Evolutionary conservation across 2,888 invertebrate species (phyloP), one percentile per base, ranked within the genome.

Genomic region (Phymatocera aterrima): DNA sequence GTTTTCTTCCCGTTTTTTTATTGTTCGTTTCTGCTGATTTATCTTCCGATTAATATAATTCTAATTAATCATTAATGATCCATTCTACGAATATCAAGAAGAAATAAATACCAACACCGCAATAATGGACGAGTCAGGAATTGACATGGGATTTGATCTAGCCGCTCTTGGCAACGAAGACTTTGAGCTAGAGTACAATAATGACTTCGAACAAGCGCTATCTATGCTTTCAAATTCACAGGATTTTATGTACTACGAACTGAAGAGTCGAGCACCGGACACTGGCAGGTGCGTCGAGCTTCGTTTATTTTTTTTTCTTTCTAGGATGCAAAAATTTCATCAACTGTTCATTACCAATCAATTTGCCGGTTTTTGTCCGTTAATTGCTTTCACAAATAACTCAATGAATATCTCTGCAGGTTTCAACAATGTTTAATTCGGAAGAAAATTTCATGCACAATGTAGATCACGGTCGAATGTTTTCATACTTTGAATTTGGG

Each of bases 61-160:
- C 21, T 57, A 12, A 12, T 57, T 12, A 28, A 57, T 28, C 15
- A 15, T 57, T 57, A 28, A 28, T 1, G n/a, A 18, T 10, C 15
- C 15, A 46, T 21, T 57, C 57, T 21, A 57, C 61, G 18, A 51
- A 51, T 51, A 12, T 4, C 3, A 34, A 12, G 2, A 64, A 1
- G 24, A 4, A 24, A 6, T 3, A 46, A 40, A n/a, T 5, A 24
- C 34, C 21, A 72, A 6, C 48, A 28, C 31, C 24, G 18, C 34
- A 51, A 72, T 34, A 88, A 93, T 93, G 93, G 93, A 93, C 90
- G 94, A 94, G 89, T 94, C 94, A 85, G 94, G 94, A 83, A 93
- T 94, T 84, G 94, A 94, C 86, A 92, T 94, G 92, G 93, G 92
- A 81, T 94, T 93, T 87, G 94, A 94, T 91, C 92, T 94, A 86